Base-by-base conservation (phyloP, 2,113 vertebrate genomes). In the Channa maculata region DNA sequence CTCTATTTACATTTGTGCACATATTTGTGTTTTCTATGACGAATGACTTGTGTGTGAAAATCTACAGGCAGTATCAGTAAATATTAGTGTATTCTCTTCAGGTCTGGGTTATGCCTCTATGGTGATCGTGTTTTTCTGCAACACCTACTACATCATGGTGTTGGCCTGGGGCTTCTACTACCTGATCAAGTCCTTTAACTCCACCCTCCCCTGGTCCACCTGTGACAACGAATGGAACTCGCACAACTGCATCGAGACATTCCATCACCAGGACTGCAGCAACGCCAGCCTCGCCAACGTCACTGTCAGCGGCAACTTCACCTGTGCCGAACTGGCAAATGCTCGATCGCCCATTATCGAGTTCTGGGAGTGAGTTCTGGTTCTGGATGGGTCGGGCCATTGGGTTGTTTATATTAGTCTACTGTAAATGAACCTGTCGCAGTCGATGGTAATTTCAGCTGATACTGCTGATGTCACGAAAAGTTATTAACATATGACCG, bases 141-240 rank as follows among this genome's bases (percentile, higher is more conserved):
- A 96, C 92, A 95, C 95, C 0, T 96, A 96, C 84, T 96, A 96
- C 91, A 96, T 96, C 86, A 95, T 96, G 95, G 94, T 96, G n/a
- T 65, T 95, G 88, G 91, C 94, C n/a, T 96, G 95, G 95, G 94
- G 88, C 48, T 93, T 95, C 80, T 96, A 95, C 86, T 96, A 95
- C 91, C 87, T 96, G 53, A 92, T 95, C 73, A 93, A 94, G 78
- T 95, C 94, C 10, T 96, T 96, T 65, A 92, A 48, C 50, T 3
- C 89, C 63, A 77, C 77, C 0, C 91, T 96, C 13, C 95, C 95
- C 11, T 96, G 95, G 95, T 93, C 94, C 49, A 86, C 89, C 58
- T 96, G 95, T 8, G 82, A 93, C 67, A 95, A 96, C 72, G 55
- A 86, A 4, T 96, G 95, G 95, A 96, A 96, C 92, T 91, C 91